Base-by-base conservation (phyloP, 2,888 invertebrate species). In the Steromphala cineraria region DNA sequence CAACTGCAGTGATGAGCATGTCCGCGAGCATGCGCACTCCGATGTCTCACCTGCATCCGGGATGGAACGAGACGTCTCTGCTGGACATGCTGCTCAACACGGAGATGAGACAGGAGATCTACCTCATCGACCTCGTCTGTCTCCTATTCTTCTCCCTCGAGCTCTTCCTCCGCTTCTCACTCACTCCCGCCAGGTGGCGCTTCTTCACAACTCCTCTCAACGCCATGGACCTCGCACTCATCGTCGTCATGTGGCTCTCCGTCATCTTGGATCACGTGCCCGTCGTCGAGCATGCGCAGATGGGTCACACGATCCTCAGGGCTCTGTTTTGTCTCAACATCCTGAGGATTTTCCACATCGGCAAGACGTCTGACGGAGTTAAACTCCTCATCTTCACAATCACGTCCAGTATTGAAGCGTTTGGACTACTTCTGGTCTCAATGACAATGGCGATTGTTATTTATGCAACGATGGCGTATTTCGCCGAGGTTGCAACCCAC, bases 371-470 rank as follows among this genome's bases (percentile, higher is more conserved):
- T 13, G 28, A 62, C 24, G 62, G 62, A 62, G 62, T 62, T 15
- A 62, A 62, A 28, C 24, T 62, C 24, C 62, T 62, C 2, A 28
- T 62, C 13, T 62, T 62, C 62, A 62, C 62, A 13, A 24, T 62
- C 28, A 28, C 62, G 28, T 24, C 62, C 10, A 62, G 62, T 62
- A 62, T 62, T 15, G 62, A 62, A 24, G 62, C 62, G 3, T 62
- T 62, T 28, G 62, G 62, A 7, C 62, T 62, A 24, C 62, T 62
- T 3, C 28, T 62, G 8, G 62, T 62, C 28, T 62, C 62, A 3
- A 62, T 62, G 62, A 62, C 62, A 62, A 62, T 62, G 62, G 62
- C 62, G 24, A 28, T 62, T 24, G 62, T 62, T 62, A 62, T 62
- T 24, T 62, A 21, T 28, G 62, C 62, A 24, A 62, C 62, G 15